phyloP scores from a whole-genome alignment of 2,113 vertebrate species.

The Struthio camelus region DNA sequence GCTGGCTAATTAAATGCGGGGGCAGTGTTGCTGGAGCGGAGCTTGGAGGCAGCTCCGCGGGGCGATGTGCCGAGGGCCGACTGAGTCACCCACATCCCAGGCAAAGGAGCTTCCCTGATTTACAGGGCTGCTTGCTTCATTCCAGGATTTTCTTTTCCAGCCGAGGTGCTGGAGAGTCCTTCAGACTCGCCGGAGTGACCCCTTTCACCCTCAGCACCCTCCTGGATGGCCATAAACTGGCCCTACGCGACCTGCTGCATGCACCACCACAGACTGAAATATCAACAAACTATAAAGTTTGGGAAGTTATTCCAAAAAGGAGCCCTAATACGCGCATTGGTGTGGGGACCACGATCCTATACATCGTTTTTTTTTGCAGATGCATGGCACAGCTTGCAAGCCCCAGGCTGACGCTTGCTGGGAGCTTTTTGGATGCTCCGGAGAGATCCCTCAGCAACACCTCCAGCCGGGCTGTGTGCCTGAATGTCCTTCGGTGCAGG shows the following conservation, averaged over 20 bases:
- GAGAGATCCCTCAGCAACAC: background rate
- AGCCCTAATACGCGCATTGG: accelerated
- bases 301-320: background rate
- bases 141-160: background rate
- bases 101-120: background rate
- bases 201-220: background rate
- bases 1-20: background rate
- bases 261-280: background rate
- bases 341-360: accelerated
- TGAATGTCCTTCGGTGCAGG: background rate
- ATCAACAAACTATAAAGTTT: background rate
- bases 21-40: accelerated
- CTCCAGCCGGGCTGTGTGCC: background rate
- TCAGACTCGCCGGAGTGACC: background rate
- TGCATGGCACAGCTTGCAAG: background rate
- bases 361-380: accelerated
- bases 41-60: background rate
- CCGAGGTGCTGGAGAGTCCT: background rate
- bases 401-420: background rate
- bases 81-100: background rate
- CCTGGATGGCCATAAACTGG: too few relatives aligned
- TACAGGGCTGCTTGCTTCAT: background rate
- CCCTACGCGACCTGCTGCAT: background rate
- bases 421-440: background rate
- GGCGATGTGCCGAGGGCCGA: background rate